phyloP scores from a whole-genome alignment of 2,888 invertebrate species.

The Drosophila basisetae region DNA sequence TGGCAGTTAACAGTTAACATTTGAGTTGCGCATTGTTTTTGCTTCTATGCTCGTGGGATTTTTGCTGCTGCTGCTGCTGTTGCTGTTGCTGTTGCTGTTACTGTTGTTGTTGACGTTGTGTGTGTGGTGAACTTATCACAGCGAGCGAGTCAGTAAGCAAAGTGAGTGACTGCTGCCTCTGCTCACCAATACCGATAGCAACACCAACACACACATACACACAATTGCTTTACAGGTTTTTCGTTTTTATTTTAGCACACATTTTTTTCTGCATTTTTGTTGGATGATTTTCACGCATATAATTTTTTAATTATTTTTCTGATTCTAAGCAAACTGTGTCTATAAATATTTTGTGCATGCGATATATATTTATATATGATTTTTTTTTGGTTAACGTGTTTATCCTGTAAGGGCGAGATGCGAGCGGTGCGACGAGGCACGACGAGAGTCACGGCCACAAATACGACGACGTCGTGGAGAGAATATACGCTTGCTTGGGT shows the following conservation, averaged over 20 bases:
- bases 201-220: constrained; percentile 11
- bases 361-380: not conserved
- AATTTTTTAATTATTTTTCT: constrained; percentile 5
- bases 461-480: constrained; percentile 42
- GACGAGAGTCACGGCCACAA: constrained; percentile 72
- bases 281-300: not conserved
- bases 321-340: not conserved
- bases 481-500: constrained; percentile 34
- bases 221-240: constrained; percentile 34
- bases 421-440: constrained; percentile 31
- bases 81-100: constrained; percentile 8
- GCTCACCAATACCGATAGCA: constrained; percentile 18
- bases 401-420: constrained; percentile 33
- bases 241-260: constrained; percentile 30
- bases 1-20: constrained; percentile 59
- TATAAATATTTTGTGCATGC: not conserved
- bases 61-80: constrained; percentile 9
- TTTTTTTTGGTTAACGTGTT: constrained; percentile 50
- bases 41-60: constrained; percentile 22
- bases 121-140: constrained; percentile 61
- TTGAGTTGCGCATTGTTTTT: constrained; percentile 61
- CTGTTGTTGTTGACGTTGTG: constrained; percentile 9
- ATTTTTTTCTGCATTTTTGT: constrained; percentile 18
- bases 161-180: constrained; percentile 40
- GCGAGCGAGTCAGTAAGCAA: constrained; percentile 32